These are phyloP conservation scores for Ageneiosus marmoratus DNA, from an alignment of 2,113 vertebrate species.

Conservation along the genomic window DNA sequence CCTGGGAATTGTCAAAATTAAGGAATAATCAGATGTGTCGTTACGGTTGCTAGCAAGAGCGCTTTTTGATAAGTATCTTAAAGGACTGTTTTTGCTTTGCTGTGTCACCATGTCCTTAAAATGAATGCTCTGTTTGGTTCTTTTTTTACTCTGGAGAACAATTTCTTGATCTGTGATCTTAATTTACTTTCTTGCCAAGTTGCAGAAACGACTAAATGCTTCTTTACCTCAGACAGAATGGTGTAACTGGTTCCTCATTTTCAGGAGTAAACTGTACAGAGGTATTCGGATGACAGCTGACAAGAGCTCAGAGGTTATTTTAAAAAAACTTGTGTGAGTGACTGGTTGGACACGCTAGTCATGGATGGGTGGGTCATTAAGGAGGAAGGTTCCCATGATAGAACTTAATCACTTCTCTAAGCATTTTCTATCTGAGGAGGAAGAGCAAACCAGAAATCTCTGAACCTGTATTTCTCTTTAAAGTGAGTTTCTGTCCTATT, in stretches of 20 bases:
- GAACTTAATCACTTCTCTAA: slow-evolving; percentile 49
- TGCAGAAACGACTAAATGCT: neutral
- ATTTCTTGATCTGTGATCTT: neutral
- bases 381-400: slow-evolving; percentile 47
- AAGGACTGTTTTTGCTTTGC: neutral
- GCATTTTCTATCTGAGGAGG: slow-evolving; percentile 49
- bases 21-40: neutral
- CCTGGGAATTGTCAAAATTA: neutral
- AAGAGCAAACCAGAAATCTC: slow-evolving; percentile 12
- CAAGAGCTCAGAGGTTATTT: slow-evolving; percentile 69
- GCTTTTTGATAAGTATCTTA: neutral
- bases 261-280: neutral
- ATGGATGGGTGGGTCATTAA: slow-evolving; percentile 29
- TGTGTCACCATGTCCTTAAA: neutral
- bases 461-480: slow-evolving; percentile 30
- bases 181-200: neutral
- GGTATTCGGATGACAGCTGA: slow-evolving; percentile 63
- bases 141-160: neutral
- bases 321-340: slow-evolving; percentile 61
- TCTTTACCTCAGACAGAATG: slow-evolving; percentile 16
- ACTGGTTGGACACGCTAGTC: slow-evolving; percentile 55
- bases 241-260: slow-evolving; percentile 11
- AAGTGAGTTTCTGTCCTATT: slow-evolving; percentile 60
- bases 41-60: neutral
- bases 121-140: neutral